Conservation (phyloP, 2,797 vertebrate species). For the Allochrocebus solatus region DNA sequence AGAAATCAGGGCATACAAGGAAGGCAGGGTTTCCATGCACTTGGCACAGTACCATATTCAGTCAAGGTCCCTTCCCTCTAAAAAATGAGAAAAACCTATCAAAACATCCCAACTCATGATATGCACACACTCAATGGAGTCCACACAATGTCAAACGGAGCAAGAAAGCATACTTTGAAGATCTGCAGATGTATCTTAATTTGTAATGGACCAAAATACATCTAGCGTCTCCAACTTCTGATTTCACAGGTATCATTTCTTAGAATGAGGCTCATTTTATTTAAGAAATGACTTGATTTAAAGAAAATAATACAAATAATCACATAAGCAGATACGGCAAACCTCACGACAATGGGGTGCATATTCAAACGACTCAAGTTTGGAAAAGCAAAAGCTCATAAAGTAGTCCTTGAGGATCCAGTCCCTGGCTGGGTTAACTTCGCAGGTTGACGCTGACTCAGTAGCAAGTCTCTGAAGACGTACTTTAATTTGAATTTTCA, state of each 20-base stretch:
- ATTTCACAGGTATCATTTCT: background rate
- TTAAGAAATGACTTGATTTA: background rate
- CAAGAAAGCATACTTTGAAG: background rate
- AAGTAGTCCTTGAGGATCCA: background rate
- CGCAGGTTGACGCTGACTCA: background rate
- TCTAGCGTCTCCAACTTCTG: background rate
- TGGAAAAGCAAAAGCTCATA: background rate
- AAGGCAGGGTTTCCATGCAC: background rate
- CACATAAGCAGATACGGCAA: background rate
- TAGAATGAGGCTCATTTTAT: background rate
- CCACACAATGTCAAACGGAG: background rate
- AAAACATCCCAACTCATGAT: background rate
- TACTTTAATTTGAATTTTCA: background rate
- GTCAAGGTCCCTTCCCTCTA: background rate
- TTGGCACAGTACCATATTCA: background rate
- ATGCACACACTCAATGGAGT: accelerated
- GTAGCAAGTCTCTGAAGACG: background rate
- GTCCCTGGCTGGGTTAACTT: no score
- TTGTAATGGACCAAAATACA: background rate
- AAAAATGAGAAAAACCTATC: background rate
- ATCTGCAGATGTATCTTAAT: background rate
- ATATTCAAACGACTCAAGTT: background rate
- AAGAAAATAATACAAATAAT: background rate
- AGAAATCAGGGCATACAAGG: background rate
- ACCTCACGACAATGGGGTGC: background rate